Evolutionary conservation across 2,113 vertebrate species (phyloP), one percentile per base, ranked within the genome.

Genomic region (Mustela nigripes): DNA sequence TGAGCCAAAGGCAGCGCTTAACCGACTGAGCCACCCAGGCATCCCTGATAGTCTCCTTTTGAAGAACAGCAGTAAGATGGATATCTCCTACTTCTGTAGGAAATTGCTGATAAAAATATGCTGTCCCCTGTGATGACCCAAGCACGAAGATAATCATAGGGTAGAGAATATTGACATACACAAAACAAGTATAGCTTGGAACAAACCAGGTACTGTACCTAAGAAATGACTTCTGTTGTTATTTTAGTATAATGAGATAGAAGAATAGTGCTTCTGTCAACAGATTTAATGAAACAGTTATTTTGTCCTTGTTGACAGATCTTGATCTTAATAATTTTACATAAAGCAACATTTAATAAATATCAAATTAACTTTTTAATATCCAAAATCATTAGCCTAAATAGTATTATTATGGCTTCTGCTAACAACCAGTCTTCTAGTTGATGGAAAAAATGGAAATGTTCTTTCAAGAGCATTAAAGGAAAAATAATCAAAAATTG

Each of bases 361-460:
- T 92, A 78, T 74, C 83, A 83, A 33, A 78, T 88, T 84, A 89
- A 50, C 60, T 78, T 76, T 90, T 53, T 63, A 85, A 48, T 18
- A 9, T 85, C 31, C 56, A 74, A 86, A 87, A 50, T 86, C 90
- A 45, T 62, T 53, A 92, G 11, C 33, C 19, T 95, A 50, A 80
- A 65, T 83, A 16, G 6, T 89, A 71, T 48, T 65, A n/a, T 56
- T 90, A 31, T 67, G 22, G 28, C 88, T 71, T 82, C 60, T 92
- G 92, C 31, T 78, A 79, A n/a, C 14, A 81, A 39, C 31, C 50
- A 78, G 7, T 71, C 22, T 79, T 71, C 76, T 78, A 89, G 31
- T 69, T 56, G 79, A 71, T 71, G 45, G 78, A 92, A 89, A 67
- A 91, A 88, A 31, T 69, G 53, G 9, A 63, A 65, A 8, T 92